These are phyloP conservation scores for Cataglyphis altisquamis DNA, from an alignment of 2,888 invertebrate genomes.

Conservation along the genomic window DNA sequence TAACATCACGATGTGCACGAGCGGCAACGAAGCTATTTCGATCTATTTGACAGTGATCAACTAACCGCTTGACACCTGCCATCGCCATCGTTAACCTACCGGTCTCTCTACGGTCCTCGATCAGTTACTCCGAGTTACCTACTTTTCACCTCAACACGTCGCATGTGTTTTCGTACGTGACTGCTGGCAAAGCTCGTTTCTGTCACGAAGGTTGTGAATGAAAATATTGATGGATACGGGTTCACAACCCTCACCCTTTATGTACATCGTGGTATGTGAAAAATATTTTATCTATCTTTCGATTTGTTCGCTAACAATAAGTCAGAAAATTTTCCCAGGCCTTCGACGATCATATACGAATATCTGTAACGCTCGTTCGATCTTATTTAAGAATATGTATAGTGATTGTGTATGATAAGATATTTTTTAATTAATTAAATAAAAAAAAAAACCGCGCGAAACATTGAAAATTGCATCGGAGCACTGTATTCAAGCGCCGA, in stretches of 20 bases:
- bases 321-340: constrained; percentile 4
- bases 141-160: constrained; percentile 67
- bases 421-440: not conserved
- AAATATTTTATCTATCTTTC: constrained; percentile 72
- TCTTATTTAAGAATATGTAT: not conserved
- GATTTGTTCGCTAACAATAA: not conserved
- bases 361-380: not conserved
- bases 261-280: constrained; percentile 47
- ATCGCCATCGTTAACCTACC: constrained; percentile 73
- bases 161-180: constrained; percentile 80
- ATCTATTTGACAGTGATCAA: constrained; percentile 69
- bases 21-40: constrained; percentile 47
- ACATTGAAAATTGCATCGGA: constrained; percentile 10
- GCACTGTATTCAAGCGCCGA: not conserved
- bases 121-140: constrained; percentile 75
- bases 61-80: constrained; percentile 77
- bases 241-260: constrained; percentile 61
- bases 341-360: not conserved
- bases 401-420: not conserved
- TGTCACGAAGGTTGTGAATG: constrained; percentile 77
- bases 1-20: constrained; percentile 51
- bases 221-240: constrained; percentile 78
- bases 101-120: constrained; percentile 65
- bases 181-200: constrained; percentile 69
- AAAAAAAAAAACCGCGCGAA: not conserved